phyloP scores from a whole-genome alignment of 2,113 vertebrate species.

The Abramis brama region DNA sequence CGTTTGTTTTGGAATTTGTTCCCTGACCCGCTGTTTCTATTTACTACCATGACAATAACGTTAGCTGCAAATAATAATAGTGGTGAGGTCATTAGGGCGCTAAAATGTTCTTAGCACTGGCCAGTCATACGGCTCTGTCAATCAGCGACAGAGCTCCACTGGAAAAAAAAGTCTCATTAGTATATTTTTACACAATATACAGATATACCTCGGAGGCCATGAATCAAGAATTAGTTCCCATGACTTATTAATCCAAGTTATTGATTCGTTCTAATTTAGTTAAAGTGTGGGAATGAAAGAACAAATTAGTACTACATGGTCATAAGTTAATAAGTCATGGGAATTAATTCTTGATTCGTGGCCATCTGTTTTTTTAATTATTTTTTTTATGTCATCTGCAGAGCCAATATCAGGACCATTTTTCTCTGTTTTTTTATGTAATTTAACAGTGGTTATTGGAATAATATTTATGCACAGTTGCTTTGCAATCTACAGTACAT shows the following conservation, averaged over 20 bases:
- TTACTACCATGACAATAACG: conserved; percentile 52
- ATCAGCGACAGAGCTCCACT: conserved; percentile 47
- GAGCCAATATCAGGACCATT: too few relatives aligned
- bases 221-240: too few relatives aligned
- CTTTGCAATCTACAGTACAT: not conserved
- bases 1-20: conserved; percentile 41
- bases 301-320: too few relatives aligned
- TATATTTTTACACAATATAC: not conserved
- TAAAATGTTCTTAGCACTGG: conserved; percentile 37
- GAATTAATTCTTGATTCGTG: too few relatives aligned
- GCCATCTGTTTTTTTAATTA: too few relatives aligned
- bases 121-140: conserved; percentile 56
- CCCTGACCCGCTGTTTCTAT: conserved; percentile 55
- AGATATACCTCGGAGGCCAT: too few relatives aligned
- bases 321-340: too few relatives aligned
- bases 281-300: too few relatives aligned
- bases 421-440: too few relatives aligned
- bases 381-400: too few relatives aligned
- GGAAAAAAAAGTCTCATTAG: conserved; percentile 27
- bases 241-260: too few relatives aligned
- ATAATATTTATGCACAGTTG: not conserved
- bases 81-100: conserved; percentile 60
- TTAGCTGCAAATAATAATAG: conserved; percentile 67
- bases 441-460: not conserved
- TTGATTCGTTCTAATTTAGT: too few relatives aligned